phyloP scores from a whole-genome alignment of 2,113 vertebrate genomes.

The Chauna torquata region DNA sequence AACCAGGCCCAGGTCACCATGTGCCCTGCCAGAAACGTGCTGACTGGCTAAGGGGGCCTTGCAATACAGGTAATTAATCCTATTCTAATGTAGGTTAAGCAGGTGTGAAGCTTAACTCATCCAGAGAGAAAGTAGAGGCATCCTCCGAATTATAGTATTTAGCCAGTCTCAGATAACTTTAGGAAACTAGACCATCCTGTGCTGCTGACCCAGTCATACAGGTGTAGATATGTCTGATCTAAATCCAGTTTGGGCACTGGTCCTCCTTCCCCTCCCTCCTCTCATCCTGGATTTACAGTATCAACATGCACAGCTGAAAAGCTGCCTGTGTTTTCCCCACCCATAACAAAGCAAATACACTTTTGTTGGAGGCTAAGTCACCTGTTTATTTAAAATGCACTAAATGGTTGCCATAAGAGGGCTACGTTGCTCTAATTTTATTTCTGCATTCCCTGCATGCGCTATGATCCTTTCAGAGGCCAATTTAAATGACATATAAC shows the following conservation, averaged over 20 bases:
- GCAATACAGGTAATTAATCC: conserved; percentile 80
- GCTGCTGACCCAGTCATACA: conserved; percentile 41
- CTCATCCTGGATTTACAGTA: not conserved
- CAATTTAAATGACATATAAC: not conserved
- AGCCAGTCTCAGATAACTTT: conserved; percentile 62
- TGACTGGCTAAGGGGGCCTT: conserved; percentile 64
- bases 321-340: not conserved
- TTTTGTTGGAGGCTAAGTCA: not conserved
- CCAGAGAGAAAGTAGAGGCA: conserved; percentile 62
- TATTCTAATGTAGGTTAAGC: conserved; percentile 83
- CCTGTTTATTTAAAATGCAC: not conserved
- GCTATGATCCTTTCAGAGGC: not conserved
- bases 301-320: not conserved
- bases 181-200: conserved; percentile 31
- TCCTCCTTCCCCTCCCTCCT: not conserved
- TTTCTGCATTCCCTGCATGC: not conserved
- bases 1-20: conserved; percentile 64
- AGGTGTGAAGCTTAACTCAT: conserved; percentile 72
- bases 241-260: conserved; percentile 3
- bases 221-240: conserved; percentile 29
- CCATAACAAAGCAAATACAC: not conserved
- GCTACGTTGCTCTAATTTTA: not conserved
- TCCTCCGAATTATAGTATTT: conserved; percentile 50
- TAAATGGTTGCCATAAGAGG: not conserved
- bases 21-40: conserved; percentile 74